Conservation (phyloP, 2,113 vertebrate genomes). For the Amphiprion ocellaris region DNA sequence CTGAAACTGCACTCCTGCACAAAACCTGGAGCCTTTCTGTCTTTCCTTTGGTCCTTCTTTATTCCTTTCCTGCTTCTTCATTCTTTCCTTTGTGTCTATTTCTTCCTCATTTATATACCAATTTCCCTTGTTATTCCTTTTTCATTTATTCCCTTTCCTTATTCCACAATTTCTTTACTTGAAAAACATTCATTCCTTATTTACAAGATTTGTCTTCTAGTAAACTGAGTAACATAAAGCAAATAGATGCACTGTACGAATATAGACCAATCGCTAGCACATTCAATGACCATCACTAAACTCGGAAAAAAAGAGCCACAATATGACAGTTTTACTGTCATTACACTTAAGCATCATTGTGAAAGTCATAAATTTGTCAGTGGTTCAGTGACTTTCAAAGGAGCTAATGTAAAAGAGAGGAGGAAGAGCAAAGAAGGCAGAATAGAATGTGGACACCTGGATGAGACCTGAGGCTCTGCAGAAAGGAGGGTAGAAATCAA, state of each 20-base stretch:
- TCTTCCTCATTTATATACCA: slow-evolving; percentile 5
- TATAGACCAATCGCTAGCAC: background rate
- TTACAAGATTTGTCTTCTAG: background rate
- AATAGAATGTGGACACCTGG: slow-evolving; percentile 78
- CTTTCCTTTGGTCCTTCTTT: slow-evolving; percentile 53
- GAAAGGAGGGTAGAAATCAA: slow-evolving; percentile 54
- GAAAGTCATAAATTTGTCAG: slow-evolving; percentile 31
- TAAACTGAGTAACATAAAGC: background rate
- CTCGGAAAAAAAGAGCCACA: too few relatives aligned
- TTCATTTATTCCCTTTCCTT: slow-evolving; percentile 18
- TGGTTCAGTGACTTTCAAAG: slow-evolving; percentile 30
- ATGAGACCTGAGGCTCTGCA: slow-evolving; percentile 72
- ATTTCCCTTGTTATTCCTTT: background rate
- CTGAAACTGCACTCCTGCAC: slow-evolving; percentile 81
- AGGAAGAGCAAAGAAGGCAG: slow-evolving; percentile 46
- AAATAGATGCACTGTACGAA: background rate
- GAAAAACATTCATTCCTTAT: background rate
- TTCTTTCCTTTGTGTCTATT: slow-evolving; percentile 28
- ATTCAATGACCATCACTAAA: too few relatives aligned
- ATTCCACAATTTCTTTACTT: slow-evolving; percentile 1
- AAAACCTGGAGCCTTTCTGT: slow-evolving; percentile 61
- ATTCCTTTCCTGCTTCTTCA: slow-evolving; percentile 36
- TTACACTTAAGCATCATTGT: background rate
- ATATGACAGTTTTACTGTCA: background rate
- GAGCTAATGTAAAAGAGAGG: slow-evolving; percentile 20